Evolutionary conservation across 2,113 vertebrate genomes (phyloP), one percentile per base, ranked within the genome.

Genomic region (Leucosticte australis): DNA sequence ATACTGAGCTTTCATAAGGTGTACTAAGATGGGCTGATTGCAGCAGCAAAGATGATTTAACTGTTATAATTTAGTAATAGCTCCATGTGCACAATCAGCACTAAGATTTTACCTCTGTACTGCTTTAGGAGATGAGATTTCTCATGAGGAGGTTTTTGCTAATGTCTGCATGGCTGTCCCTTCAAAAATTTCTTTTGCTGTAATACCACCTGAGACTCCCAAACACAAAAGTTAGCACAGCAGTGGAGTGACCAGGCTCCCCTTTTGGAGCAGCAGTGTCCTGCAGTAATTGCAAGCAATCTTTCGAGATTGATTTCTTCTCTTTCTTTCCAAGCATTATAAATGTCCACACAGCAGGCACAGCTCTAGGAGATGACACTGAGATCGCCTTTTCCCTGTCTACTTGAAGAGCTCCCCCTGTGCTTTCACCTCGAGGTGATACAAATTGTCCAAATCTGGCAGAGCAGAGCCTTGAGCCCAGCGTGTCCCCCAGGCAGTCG

Each of bases 401-500:
- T 47, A 5, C 47, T 55, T 63, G 39, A 46, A 28, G 41, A 42
- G 57, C 33, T 73, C 17, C 42, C 35, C 2, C 2, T 59, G 55
- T 44, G 35, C 39, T 35, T 22, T 64, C 59, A 37, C 53, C 33
- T 79, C 6, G 6, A 35, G 56, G 42, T 20, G 62, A 20, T 15
- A 15, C 15, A 23, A 21, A 23, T 4, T 59, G 44, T 49, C 23
- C 3, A 1, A 22, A 9, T 6, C 18, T 21, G 39, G 62, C 79
- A 15, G 37, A 22, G 73, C 74, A 26, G 41, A 28, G 35, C 33
- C 33, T 15, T 2, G 35, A 87, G 46, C 33, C 1, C 42, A 0
- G 0, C 11, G 56, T 33, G 33, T 37, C n/a, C 28, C 49, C 0
- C 21, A 10, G 28, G 11, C 35, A 4, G 50, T 1, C 10, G 8